A percentile compares a stretch with the other conserved stretches of the same genome.
These are phyloP conservation scores for Eriosoma lanigerum DNA, from an alignment of 1,140 invertebrate genomes.

Conservation along the genomic window DNA sequence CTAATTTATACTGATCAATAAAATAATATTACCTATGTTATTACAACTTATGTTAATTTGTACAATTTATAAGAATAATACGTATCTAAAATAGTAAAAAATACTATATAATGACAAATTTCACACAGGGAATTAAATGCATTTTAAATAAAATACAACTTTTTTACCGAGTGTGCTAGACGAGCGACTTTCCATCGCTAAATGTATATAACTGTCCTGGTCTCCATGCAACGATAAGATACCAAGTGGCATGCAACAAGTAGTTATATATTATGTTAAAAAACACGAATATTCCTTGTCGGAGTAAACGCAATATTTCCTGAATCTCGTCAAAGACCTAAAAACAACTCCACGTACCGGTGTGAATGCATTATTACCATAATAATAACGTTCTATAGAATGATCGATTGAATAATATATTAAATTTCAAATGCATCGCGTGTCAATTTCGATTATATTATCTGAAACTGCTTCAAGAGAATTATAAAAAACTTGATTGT, in stretches of 20 bases:
- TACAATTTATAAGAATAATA: too few species aligned
- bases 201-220: background rate
- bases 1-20: too few species aligned
- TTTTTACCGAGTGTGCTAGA: too few species aligned
- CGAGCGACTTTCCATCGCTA: background rate
- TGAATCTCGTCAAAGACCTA: background rate
- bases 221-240: background rate
- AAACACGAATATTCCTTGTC: background rate
- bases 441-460: background rate
- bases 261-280: background rate
- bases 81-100: too few species aligned
- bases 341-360: background rate
- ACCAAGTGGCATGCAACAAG: background rate
- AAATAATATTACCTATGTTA: too few species aligned
- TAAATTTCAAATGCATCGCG: background rate
- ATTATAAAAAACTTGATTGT: too few species aligned
- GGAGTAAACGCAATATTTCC: background rate
- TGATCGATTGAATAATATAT: background rate
- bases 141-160: too few species aligned
- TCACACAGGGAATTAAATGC: too few species aligned
- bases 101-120: too few species aligned
- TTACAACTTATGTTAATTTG: too few species aligned
- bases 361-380: too few species aligned
- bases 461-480: too few species aligned
- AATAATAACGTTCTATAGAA: background rate